These are phyloP conservation scores for Leptosomus discolor DNA, from an alignment of 2,113 vertebrate species.

Conservation along the genomic window DNA sequence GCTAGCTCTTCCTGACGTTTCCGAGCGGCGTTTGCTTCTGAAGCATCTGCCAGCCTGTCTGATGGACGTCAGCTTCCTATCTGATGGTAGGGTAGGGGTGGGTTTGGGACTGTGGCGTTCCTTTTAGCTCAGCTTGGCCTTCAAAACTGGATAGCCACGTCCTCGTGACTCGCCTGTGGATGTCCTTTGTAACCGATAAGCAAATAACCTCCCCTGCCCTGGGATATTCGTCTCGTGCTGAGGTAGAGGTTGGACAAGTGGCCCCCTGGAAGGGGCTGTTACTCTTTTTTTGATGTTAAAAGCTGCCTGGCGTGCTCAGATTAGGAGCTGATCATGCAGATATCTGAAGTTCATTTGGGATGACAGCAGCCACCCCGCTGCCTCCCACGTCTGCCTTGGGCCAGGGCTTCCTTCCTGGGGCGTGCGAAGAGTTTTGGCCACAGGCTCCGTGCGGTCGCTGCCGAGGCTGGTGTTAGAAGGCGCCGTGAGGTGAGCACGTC, in stretches of 20 bases:
- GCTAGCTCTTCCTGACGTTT: not conserved
- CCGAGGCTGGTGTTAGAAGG: not conserved
- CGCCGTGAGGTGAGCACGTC: not conserved
- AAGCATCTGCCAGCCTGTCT: not conserved
- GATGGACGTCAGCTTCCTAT: not conserved
- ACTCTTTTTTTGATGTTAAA: not conserved
- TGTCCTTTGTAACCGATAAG: not conserved
- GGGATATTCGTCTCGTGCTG: not conserved
- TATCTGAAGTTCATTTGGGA: not conserved
- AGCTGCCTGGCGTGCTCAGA: not conserved
- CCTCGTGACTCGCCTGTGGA: not conserved
- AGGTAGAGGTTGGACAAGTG: not conserved
- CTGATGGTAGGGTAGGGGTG: not conserved
- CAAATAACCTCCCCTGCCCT: not conserved
- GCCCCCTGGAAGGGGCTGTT: not conserved
- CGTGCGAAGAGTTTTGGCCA: not conserved
- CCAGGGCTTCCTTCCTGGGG: not conserved
- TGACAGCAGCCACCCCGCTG: not conserved
- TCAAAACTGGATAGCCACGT: accelerated
- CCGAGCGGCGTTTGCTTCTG: accelerated
- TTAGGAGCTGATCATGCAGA: not conserved
- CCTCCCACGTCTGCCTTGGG: not conserved
- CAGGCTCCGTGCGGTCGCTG: accelerated
- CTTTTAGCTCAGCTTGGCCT: not conserved
- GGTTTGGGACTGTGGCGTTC: not conserved